phyloP scores from a whole-genome alignment of 2,113 vertebrate genomes.

The Ageneiosus marmoratus region DNA sequence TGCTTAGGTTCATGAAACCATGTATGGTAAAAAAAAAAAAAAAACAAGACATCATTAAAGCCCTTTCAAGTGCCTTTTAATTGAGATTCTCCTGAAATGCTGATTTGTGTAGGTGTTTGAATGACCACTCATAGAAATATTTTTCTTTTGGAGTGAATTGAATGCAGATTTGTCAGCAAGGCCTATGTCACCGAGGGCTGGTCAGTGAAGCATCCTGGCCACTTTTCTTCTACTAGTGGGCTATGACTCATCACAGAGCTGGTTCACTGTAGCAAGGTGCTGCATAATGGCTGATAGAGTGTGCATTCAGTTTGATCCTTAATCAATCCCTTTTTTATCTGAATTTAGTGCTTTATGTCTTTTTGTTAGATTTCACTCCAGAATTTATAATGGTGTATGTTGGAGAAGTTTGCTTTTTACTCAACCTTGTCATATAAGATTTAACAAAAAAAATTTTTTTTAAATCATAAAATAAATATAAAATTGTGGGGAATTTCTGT shows the following conservation, averaged over 20 bases:
- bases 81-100: neutral
- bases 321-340: constrained; percentile 17
- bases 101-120: neutral
- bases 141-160: neutral
- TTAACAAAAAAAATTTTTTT: too few species aligned
- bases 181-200: constrained; percentile 6
- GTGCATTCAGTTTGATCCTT: constrained; percentile 2
- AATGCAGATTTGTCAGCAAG: neutral
- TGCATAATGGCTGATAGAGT: constrained; percentile 14
- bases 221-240: constrained; percentile 22
- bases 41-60: neutral
- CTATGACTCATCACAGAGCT: constrained; percentile 52
- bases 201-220: neutral
- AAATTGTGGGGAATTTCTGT: neutral
- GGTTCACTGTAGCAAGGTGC: constrained; percentile 16
- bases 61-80: neutral
- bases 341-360: neutral
- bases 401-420: neutral
- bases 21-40: neutral
- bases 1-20: neutral
- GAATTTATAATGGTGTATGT: too few species aligned
- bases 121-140: neutral
- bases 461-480: neutral
- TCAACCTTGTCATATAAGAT: too few species aligned
- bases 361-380: neutral